Conservation (phyloP, 2,113 vertebrate species). For the Accipiter virgatus region DNA sequence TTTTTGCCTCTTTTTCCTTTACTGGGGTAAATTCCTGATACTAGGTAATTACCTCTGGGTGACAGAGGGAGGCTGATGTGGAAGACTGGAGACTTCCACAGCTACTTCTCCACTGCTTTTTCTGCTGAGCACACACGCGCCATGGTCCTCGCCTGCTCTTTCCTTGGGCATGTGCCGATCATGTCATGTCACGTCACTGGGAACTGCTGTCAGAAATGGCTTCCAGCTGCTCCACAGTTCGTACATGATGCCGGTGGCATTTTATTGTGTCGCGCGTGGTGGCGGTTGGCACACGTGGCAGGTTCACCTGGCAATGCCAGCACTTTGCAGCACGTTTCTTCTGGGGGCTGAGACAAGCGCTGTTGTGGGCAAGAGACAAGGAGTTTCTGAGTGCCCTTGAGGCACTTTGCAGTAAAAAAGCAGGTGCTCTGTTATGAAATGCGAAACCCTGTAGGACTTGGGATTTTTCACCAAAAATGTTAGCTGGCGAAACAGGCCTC, state of each 20-base stretch:
- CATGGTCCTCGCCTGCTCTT: not conserved
- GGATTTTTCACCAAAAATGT: not conserved
- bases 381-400: not conserved
- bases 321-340: not conserved
- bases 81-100: not conserved
- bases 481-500: not conserved
- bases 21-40: not conserved
- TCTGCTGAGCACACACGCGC: not conserved
- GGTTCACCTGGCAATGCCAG: too few relatives aligned
- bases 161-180: not conserved
- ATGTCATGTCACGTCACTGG: accelerated
- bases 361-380: not conserved
- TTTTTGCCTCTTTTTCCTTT: not conserved
- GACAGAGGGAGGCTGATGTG: not conserved
- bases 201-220: not conserved
- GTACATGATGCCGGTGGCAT: not conserved
- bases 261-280: not conserved
- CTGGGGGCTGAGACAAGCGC: not conserved
- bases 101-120: not conserved
- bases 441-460: not conserved
- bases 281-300: not conserved
- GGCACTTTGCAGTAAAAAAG: not conserved
- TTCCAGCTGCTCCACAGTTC: not conserved
- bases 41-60: too few relatives aligned
- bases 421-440: not conserved